Evolutionary conservation across 2,113 vertebrate species (phyloP).

Genomic region (Bettongia penicillata): DNA sequence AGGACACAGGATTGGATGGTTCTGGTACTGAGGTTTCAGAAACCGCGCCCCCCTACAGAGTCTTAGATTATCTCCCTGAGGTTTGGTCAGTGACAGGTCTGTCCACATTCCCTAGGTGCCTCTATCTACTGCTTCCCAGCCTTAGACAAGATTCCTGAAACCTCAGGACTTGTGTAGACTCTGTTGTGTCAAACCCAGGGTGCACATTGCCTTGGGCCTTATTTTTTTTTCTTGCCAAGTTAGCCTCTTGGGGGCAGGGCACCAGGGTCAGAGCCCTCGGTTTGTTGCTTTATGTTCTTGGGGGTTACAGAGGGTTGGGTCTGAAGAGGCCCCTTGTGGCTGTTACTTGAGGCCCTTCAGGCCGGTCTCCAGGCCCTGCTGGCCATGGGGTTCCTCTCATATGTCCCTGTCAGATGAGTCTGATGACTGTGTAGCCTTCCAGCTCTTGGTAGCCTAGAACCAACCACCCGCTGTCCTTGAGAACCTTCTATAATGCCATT

Average conservation of each 20-base stretch:
- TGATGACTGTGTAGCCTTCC: neutral
- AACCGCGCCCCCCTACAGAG: neutral
- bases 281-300: neutral
- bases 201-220: neutral
- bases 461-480: neutral
- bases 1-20: neutral
- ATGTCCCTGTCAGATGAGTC: neutral
- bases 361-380: neutral
- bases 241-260: neutral
- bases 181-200: neutral
- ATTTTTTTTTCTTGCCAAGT: neutral
- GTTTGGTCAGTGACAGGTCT: neutral
- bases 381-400: neutral
- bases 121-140: neutral
- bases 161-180: neutral
- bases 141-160: neutral
- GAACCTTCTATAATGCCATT: neutral
- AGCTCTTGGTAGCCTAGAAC: neutral
- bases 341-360: neutral
- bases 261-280: neutral
- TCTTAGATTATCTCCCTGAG: neutral
- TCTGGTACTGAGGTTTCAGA: neutral
- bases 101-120: neutral
- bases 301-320: neutral
- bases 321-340: neutral